These are phyloP conservation scores for Bucorvus abyssinicus DNA, from an alignment of 2,797 vertebrate species.

Conservation along the genomic window DNA sequence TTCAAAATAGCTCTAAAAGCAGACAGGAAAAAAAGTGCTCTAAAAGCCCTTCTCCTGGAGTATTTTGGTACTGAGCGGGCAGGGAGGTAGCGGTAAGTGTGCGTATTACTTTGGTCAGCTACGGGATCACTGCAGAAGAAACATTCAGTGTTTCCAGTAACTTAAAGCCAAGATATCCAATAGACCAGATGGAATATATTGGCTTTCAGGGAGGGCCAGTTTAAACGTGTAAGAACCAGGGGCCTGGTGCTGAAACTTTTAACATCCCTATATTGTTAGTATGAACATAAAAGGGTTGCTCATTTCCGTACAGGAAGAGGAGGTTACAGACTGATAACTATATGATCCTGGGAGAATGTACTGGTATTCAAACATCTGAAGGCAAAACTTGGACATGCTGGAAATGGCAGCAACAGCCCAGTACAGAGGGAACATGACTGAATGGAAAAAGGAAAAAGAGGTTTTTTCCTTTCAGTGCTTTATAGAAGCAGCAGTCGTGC, in stretches of 20 bases:
- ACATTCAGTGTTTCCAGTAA: conserved; percentile 54
- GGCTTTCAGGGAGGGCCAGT: conserved; percentile 48
- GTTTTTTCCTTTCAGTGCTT: neutral
- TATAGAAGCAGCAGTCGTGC: neutral
- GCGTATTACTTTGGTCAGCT: conserved; percentile 21
- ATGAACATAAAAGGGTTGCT: conserved; percentile 17
- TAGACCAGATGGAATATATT: conserved; percentile 59
- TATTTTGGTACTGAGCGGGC: neutral
- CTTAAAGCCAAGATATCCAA: conserved; percentile 50
- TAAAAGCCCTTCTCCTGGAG: neutral
- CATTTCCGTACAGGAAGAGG: neutral
- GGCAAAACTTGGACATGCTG: neutral
- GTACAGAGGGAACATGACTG: neutral
- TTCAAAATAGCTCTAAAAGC: neutral
- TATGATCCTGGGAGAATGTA: neutral
- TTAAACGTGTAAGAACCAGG: conserved; percentile 48
- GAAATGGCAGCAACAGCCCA: neutral
- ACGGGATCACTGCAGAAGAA: conserved; percentile 34
- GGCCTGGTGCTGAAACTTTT: conserved; percentile 18
- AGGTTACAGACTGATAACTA: conserved; percentile 39
- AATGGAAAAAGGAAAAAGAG: conserved; percentile 8
- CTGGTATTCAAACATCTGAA: neutral
- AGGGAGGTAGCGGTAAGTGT: neutral
- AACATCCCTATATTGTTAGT: conserved; percentile 35
- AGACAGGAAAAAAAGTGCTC: neutral